Evolutionary conservation across 2,797 vertebrate genomes (phyloP), one percentile per base, ranked within the genome.

Genomic region (Austrolebias charrua): DNA sequence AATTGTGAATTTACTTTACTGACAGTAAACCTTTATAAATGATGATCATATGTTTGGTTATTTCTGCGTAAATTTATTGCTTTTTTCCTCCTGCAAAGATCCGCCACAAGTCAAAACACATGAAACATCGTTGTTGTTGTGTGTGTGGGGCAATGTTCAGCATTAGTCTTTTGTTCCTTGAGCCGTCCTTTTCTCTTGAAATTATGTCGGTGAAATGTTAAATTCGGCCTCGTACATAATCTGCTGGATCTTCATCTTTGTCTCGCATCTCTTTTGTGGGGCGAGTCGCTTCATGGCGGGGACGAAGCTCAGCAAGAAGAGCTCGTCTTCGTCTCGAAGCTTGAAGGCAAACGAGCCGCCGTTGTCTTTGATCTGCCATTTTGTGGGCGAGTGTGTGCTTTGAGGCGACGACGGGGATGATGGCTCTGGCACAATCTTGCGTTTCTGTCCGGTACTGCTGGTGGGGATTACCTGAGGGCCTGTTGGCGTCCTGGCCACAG

Each of bases 191-290:
- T 75, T 88, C n/a, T 86, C 83, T 8, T 72, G 73, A 43, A 44
- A 38, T 6, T 65, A 69, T 2, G 57, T 14, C 20, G 74, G 79
- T 15, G 63, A 18, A 6, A 86, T 4, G 0, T 84, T 91, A 70
- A 92, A 92, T 63, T 92, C 90, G 0, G 89, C 90, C 43, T 92
- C 90, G 1, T 90, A 92, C 89, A 92, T 89, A 11, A 92, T 80
- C 83, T 92, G 89, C 68, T 92, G 91, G 62, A 92, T 92, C 73
- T 78, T 91, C 57, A 92, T 91, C 74, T 92, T 92, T 2, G 90
- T 91, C 67, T 90, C 90, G 1, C 89, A 91, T 63, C 90, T 82
- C 55, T 90, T 92, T 68, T 91, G 90, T 0, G 91, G 90, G 11
- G 88, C 81, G 0, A 92, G 91, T 60, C 91, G 69, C 69, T 92